phyloP scores from a whole-genome alignment of 2,113 vertebrate species.

The Ellobius talpinus region DNA sequence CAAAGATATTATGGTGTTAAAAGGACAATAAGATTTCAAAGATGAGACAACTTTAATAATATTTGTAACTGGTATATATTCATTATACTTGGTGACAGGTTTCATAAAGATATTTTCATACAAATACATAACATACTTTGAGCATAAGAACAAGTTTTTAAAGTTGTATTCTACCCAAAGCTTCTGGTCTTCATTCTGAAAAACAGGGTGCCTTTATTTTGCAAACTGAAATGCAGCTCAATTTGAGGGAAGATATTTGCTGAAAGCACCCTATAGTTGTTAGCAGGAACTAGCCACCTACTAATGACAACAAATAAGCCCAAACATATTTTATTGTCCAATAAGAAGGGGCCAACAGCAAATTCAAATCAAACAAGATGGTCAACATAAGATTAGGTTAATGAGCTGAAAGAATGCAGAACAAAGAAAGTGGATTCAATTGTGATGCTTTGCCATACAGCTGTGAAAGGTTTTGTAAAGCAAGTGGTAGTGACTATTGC shows the following conservation, averaged over 20 bases:
- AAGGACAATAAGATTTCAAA: neutral
- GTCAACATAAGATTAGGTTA: neutral
- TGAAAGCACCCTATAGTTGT: neutral
- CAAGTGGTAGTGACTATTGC: neutral
- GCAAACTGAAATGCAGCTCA: neutral
- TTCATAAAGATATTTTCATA: neutral
- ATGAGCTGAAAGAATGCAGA: neutral
- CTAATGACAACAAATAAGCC: neutral
- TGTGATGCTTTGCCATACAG: neutral
- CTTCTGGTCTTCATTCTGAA: neutral
- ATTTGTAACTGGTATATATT: neutral
- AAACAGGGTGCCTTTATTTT: neutral
- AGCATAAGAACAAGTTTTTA: neutral
- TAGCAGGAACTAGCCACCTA: neutral
- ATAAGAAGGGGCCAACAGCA: neutral
- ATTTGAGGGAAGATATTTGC: neutral
- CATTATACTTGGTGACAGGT: neutral
- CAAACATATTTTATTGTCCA: neutral
- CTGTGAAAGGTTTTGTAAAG: constrained; percentile 3
- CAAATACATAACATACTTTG: neutral
- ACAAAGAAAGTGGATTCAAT: neutral
- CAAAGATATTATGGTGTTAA: neutral
- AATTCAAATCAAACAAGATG: constrained; percentile 41
- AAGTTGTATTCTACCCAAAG: neutral
- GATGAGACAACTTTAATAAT: neutral